Evolutionary conservation across 2,888 invertebrate genomes (phyloP).

Genomic region (Junonia oenone): DNA sequence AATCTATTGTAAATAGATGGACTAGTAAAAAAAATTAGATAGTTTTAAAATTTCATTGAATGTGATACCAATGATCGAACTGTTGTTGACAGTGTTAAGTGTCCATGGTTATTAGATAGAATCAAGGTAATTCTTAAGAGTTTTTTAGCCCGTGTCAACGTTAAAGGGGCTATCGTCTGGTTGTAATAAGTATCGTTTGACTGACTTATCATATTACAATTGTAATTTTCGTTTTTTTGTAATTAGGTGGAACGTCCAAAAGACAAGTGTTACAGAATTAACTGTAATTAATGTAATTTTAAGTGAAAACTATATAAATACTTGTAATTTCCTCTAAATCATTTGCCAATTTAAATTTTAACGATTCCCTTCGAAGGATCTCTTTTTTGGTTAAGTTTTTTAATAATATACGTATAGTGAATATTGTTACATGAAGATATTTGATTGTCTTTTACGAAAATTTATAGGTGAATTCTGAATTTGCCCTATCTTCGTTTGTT

Average conservation of each 20-base stretch:
- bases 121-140: conserved; percentile 27
- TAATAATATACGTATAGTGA: conserved; percentile 36
- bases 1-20: conserved; percentile 52
- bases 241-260: conserved; percentile 55
- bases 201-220: conserved; percentile 57
- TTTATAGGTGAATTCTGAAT: conserved; percentile 57
- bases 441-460: conserved; percentile 39
- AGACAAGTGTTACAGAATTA: neutral
- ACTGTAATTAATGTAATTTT: neutral
- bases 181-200: conserved; percentile 46
- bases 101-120: conserved; percentile 48
- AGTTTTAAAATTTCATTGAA: conserved; percentile 63
- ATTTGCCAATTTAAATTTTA: conserved; percentile 16
- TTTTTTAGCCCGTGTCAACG: conserved; percentile 13
- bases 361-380: conserved; percentile 41
- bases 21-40: conserved; percentile 63
- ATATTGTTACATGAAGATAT: conserved; percentile 38
- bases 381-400: conserved; percentile 50
- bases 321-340: conserved; percentile 12
- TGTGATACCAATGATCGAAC: conserved; percentile 62
- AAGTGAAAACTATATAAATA: conserved; percentile 1
- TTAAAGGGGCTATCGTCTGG: conserved; percentile 16
- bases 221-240: conserved; percentile 32
- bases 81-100: conserved; percentile 35
- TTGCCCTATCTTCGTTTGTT: conserved; percentile 45